phyloP scores from a whole-genome alignment of 2,113 vertebrate genomes.

The Salvator merianae region DNA sequence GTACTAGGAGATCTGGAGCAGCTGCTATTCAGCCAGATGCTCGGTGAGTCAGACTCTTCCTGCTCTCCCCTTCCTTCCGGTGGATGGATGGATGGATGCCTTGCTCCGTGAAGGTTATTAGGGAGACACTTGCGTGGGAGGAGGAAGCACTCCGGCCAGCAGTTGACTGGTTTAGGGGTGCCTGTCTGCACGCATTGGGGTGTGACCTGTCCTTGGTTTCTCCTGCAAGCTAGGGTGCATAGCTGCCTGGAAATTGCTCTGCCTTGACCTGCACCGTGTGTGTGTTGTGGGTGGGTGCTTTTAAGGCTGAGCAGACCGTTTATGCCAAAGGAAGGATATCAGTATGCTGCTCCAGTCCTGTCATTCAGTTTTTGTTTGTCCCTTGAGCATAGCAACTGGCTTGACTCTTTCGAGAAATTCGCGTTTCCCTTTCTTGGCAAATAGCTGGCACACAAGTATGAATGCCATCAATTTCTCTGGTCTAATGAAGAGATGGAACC shows the following conservation, averaged over 20 bases:
- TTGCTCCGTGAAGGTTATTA: background rate
- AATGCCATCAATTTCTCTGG: background rate
- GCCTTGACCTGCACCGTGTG: background rate
- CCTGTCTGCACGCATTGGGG: background rate
- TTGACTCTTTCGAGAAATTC: background rate
- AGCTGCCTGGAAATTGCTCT: background rate
- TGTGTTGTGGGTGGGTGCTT: too few relatives aligned
- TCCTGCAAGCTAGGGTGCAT: background rate
- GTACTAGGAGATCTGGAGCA: constrained; percentile 96
- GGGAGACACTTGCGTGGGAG: background rate
- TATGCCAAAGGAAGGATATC: background rate
- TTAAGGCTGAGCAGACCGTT: background rate
- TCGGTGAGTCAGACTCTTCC: constrained; percentile 83
- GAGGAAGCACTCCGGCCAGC: background rate
- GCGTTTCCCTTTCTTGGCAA: background rate
- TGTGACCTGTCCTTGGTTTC: background rate
- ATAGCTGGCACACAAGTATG: too few relatives aligned
- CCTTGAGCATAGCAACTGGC: background rate
- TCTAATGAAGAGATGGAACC: background rate
- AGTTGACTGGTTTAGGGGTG: background rate
- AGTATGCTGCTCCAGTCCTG: background rate
- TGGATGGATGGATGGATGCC: background rate
- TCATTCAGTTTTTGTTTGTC: background rate
- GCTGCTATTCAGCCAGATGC: constrained; percentile 96
- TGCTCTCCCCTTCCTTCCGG: background rate